These are phyloP conservation scores for Rhogogaster chlorosoma DNA, from an alignment of 2,888 invertebrate species.

Conservation along the genomic window DNA sequence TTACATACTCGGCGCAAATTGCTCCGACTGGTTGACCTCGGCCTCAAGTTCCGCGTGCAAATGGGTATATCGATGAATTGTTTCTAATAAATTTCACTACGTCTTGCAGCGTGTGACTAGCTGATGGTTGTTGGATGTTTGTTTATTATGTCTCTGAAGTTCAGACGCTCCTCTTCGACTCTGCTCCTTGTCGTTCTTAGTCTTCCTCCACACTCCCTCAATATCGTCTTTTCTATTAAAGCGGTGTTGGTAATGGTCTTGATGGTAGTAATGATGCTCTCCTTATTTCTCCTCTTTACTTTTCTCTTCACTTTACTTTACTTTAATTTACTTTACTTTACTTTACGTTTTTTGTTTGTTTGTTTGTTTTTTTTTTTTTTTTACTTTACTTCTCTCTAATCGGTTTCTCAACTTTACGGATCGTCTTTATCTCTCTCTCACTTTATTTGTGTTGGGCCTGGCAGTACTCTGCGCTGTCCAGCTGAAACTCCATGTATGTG, in stretches of 20 bases:
- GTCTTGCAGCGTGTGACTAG: slow-evolving; percentile 72
- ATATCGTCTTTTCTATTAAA: neutral
- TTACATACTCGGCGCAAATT: slow-evolving; percentile 74
- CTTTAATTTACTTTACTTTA: neutral
- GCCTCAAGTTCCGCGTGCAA: neutral
- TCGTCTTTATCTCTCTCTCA: slow-evolving; percentile 57
- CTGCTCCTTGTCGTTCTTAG: neutral
- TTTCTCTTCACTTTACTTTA: neutral
- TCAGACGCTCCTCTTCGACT: neutral
- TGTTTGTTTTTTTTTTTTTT: slow-evolving; percentile 15
- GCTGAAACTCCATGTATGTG: slow-evolving; percentile 98
- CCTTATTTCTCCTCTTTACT: neutral
- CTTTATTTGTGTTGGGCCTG: slow-evolving; percentile 98
- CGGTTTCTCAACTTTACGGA: slow-evolving; percentile 33
- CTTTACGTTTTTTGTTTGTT: neutral
- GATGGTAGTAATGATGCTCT: neutral
- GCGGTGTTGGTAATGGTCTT: neutral
- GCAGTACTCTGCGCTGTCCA: slow-evolving; percentile 99
- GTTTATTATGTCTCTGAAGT: neutral
- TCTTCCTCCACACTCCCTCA: neutral
- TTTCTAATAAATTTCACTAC: slow-evolving; percentile 72
- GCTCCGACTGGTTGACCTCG: slow-evolving; percentile 61
- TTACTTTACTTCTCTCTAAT: slow-evolving; percentile 21
- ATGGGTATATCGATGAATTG: slow-evolving; percentile 66
- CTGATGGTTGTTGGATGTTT: slow-evolving; percentile 64